These are phyloP conservation scores for Trachurus trachurus DNA, from an alignment of 2,797 vertebrate species.

Conservation along the genomic window DNA sequence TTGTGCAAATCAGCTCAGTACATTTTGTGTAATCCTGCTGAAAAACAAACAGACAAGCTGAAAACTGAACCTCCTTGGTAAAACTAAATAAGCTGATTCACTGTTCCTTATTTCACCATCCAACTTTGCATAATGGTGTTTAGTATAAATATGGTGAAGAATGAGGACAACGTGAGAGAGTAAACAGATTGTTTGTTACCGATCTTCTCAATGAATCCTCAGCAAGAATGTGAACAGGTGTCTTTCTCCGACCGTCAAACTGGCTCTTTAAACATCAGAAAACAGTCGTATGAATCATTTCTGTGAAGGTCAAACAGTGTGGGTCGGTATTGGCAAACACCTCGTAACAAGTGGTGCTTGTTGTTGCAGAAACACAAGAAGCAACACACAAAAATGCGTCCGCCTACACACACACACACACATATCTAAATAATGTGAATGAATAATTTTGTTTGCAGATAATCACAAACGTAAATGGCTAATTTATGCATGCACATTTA, in stretches of 20 bases:
- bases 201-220: background rate
- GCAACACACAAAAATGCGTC: background rate
- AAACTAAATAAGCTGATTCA: too few relatives aligned
- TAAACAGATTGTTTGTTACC: background rate
- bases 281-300: background rate
- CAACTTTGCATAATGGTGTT: background rate
- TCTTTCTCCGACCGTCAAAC: background rate
- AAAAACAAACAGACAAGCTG: too few relatives aligned
- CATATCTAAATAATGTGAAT: conserved; percentile 37
- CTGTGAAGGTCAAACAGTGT: background rate
- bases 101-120: background rate
- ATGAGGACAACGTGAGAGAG: background rate
- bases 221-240: background rate
- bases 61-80: too few relatives aligned
- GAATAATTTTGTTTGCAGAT: conserved; percentile 25
- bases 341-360: conserved; percentile 11
- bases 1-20: too few relatives aligned
- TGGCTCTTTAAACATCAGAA: background rate
- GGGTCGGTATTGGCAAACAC: background rate
- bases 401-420: conserved; percentile 4
- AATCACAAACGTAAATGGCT: conserved; percentile 6
- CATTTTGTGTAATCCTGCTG: too few relatives aligned
- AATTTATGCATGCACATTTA: conserved; percentile 21
- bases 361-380: background rate
- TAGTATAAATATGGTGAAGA: background rate